Base-by-base conservation (phyloP, 2,797 vertebrate species). In the Schizopygopsis malacanthus region DNA sequence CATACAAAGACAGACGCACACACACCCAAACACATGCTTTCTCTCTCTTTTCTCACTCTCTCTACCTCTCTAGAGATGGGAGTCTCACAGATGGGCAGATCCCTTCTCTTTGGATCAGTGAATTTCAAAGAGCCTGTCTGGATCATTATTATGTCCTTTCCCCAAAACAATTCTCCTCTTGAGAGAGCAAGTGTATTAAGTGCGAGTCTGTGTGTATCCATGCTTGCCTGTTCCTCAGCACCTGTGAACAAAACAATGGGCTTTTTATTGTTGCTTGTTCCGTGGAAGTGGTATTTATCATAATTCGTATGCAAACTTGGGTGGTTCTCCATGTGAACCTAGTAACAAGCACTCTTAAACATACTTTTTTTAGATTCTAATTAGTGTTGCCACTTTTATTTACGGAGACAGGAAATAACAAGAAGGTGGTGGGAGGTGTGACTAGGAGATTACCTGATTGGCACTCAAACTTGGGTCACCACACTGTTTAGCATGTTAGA, bases 71-170 rank as follows among this genome's bases (percentile, higher is more conserved):
- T 79, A 65, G 84, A 89, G 61, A 88, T 88, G 79, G 71, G 73
- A 82, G 83, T 87, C 84, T 25, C 82, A 75, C 85, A 90, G 86
- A 84, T 72, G 69, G 80, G 50, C 69, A 72, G 63, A 82, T 79
- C 83, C 72, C 81, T 81, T 88, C 72, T 89, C 80, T 85, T 91
- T 88, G 59, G 59, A 89, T 86, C 85, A 80, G 83, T 69, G 86
- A 83, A 89, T 93, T 93, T 93, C 88, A 94, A 92, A 93, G 89
- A 87, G 88, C 90, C 87, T 90, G 85, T 72, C 83, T 90, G 91
- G 86, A 87, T 91, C 91, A 92, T 90, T 88, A 90, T 87, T 84
- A 92, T 90, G 84, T 90, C 81, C 82, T 85, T 89, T 87, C 59
- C 63, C 86, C 88, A 90, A 81, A 92, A 91, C 92, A 92, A 90